Percentiles rank a stretch among this genome's conserved stretches.
These are phyloP conservation scores for Atractosteus spatula DNA, from an alignment of 2,113 vertebrate species.

Conservation along the genomic window DNA sequence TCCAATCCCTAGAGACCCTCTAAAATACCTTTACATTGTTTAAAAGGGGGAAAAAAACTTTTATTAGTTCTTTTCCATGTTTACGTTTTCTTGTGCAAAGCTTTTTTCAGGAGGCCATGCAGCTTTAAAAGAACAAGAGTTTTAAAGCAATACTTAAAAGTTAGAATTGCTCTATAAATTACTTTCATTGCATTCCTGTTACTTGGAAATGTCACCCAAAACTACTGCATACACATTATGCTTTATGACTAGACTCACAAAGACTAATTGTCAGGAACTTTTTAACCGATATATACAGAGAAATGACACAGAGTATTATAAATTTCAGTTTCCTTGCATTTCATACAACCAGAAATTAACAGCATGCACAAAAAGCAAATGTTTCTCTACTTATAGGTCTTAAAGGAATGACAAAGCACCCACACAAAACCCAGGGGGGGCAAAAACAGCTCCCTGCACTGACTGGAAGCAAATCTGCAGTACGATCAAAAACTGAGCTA, in stretches of 20 bases:
- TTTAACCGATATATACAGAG: background rate
- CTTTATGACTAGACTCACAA: background rate
- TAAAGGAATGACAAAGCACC: conserved; percentile 12
- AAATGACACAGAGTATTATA: background rate
- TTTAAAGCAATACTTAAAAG: background rate
- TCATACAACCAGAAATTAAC: background rate
- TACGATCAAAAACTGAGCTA: conserved; percentile 23
- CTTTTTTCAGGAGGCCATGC: no score
- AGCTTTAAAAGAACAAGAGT: background rate
- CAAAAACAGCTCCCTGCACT: background rate
- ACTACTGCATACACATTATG: no score
- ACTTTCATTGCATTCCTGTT: background rate
- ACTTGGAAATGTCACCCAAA: no score
- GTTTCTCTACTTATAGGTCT: background rate
- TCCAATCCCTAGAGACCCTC: no score
- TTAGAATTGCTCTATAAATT: background rate
- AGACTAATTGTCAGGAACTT: background rate
- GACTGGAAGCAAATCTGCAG: conserved; percentile 13
- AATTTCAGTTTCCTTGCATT: background rate
- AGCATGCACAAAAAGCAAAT: background rate
- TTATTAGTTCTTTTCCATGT: no score
- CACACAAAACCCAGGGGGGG: conserved; percentile 21
- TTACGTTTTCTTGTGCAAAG: no score
- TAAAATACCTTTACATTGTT: no score
- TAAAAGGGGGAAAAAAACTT: no score